Percentiles rank a stretch among this genome's conserved stretches.
phyloP scores from a whole-genome alignment of 2,113 vertebrate genomes.

The Hassar affinis region DNA sequence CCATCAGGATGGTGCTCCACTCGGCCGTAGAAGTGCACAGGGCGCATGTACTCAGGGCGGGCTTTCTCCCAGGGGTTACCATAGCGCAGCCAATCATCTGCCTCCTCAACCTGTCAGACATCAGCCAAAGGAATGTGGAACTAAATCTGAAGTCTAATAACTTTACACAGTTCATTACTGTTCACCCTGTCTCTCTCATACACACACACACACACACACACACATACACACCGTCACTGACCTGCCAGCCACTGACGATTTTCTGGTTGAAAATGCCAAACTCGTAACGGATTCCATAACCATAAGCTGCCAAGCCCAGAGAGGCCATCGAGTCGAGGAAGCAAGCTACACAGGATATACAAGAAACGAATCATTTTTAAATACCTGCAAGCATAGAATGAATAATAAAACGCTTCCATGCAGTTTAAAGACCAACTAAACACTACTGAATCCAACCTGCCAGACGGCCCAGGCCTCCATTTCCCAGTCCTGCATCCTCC shows the following conservation, averaged over 20 bases:
- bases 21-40: slow-evolving; percentile 83
- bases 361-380: no score
- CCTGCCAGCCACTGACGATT: slow-evolving; percentile 85
- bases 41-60: slow-evolving; percentile 86
- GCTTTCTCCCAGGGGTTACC: slow-evolving; percentile 95
- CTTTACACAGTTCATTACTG: background rate
- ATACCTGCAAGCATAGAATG: background rate
- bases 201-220: slow-evolving; percentile 3
- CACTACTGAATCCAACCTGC: slow-evolving; percentile 76
- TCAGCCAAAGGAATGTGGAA: background rate
- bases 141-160: background rate
- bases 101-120: slow-evolving; percentile 81
- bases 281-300: slow-evolving; percentile 90
- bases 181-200: background rate
- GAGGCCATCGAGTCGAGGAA: slow-evolving; percentile 92
- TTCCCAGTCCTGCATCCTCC: slow-evolving; percentile 88
- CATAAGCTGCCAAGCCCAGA: slow-evolving; percentile 86
- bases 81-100: slow-evolving; percentile 90
- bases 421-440: background rate
- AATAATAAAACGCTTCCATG: background rate
- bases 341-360: slow-evolving; percentile 79
- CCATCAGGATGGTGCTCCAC: slow-evolving; percentile 83
- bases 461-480: slow-evolving; percentile 86
- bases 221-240: no score
- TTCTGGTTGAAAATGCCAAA: slow-evolving; percentile 94